Base-by-base conservation (phyloP, 2,888 invertebrate species). In the Sphinx pinastri region DNA sequence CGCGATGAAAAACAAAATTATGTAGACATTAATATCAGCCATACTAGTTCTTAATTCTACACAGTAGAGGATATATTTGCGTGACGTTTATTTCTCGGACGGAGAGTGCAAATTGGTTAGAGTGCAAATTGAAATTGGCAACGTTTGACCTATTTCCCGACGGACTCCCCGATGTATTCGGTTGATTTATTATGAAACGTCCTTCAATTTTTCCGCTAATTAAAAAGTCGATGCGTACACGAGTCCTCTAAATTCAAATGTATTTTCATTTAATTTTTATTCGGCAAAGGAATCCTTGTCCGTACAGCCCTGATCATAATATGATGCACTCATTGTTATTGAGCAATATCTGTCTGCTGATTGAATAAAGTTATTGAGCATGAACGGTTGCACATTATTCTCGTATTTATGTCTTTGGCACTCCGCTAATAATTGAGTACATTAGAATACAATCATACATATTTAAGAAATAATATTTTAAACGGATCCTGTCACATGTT, bases 71-170 rank as follows among this genome's bases (percentile, higher is more conserved):
- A 57, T 13, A 75, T 38, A 76, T 68, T 75, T 14, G 72, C 38
- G 10, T 67, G 19, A 13, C 58, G 68, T 14, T 0, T 63, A 58
- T 67, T 69, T 76, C 69, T 73, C 7, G 2, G 68, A 70, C 10
- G 45, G 71, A 57, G 74, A 75, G 72, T 68, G 59, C 55, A 72
- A 72, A 45, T 72, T 74, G 72, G 79, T 77, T 63, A 76, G 77
- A 79, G 72, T 79, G 81, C 78, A 83, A 85, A 87, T 86, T 88
- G 84, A 86, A 88, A 87, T 88, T 89, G 81, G 88, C 88, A 83
- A 74, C 81, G 80, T 83, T 87, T 89, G 89, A 89, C 89, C 89
- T 83, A 88, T 83, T 86, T 88, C 82, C 78, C 77, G 73, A 74
- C 73, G 71, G 73, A 79, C 79, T 81, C 81, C 81, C 81, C 76